A percentile compares a stretch with the other conserved stretches of the same genome.
Evolutionary conservation across 2,113 vertebrate species (phyloP).

Genomic region (Garra rufa): DNA sequence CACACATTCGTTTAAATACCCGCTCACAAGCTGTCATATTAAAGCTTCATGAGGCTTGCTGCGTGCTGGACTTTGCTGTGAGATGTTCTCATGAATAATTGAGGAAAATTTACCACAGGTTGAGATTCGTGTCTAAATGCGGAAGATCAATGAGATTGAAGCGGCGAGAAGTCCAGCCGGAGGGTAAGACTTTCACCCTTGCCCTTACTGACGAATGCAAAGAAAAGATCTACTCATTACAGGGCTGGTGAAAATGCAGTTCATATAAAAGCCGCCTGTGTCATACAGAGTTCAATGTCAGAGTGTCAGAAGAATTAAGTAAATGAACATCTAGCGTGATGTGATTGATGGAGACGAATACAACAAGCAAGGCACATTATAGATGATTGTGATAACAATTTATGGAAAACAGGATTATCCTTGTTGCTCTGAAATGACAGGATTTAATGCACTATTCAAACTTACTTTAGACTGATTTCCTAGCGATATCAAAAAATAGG

Average conservation of each 20-base stretch:
- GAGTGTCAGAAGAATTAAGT: neutral
- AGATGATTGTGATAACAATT: neutral
- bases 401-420: neutral
- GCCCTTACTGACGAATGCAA: neutral
- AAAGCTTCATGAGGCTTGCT: conserved; percentile 27
- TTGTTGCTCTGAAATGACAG: neutral
- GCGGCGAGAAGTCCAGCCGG: neutral
- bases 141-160: conserved; percentile 24
- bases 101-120: conserved; percentile 32
- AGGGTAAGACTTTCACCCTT: neutral
- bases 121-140: conserved; percentile 9
- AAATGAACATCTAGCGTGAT: neutral
- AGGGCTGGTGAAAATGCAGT: conserved; percentile 24
- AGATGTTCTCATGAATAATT: conserved; percentile 50
- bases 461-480: neutral
- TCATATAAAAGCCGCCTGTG: neutral
- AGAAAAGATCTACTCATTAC: conserved; percentile 15
- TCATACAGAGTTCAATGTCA: conserved; percentile 9
- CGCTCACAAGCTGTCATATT: conserved; percentile 28
- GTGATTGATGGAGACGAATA: neutral
- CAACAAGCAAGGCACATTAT: neutral
- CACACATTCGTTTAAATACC: conserved; percentile 22
- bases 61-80: conserved; percentile 10
- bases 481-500: neutral
- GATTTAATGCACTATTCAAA: neutral